Evolutionary conservation across 2,113 vertebrate genomes (phyloP).

Genomic region (Bambusicola thoracicus): DNA sequence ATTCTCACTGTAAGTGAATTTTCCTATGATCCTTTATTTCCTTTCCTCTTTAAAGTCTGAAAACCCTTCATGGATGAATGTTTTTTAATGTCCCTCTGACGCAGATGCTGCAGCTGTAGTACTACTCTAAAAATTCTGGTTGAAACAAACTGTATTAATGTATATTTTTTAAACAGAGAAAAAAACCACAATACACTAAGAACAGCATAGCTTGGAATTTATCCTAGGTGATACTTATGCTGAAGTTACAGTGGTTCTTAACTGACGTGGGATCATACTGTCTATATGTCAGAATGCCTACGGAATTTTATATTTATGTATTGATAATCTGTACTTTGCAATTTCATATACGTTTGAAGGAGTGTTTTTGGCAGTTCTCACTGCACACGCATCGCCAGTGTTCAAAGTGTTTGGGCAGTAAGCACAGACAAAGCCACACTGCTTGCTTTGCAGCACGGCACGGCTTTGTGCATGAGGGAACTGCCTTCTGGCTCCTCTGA

Average conservation of each 20-base stretch:
- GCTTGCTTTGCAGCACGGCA: not conserved
- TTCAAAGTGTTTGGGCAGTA: fast-evolving
- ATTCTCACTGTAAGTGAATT: not conserved
- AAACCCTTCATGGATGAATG: not conserved
- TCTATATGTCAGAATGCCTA: not conserved
- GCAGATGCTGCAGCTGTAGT: not conserved
- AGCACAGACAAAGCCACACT: not conserved
- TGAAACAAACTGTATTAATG: not conserved
- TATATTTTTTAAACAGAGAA: not conserved
- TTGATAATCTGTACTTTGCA: not conserved
- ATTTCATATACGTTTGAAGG: not conserved
- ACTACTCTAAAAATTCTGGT: not conserved
- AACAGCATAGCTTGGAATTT: not conserved
- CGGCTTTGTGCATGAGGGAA: not conserved
- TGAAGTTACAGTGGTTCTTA: not conserved
- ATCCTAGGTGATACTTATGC: not conserved
- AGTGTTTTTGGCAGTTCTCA: not conserved
- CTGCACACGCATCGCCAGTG: not conserved
- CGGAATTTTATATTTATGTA: not conserved
- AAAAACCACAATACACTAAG: not conserved
- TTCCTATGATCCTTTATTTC: not conserved
- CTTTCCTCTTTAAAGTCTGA: not conserved
- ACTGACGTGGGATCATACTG: not conserved
- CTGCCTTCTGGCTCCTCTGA: not conserved
- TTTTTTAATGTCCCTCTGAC: not conserved